phyloP scores from a whole-genome alignment of 2,113 vertebrate genomes.

The Phrynosoma platyrhinos region DNA sequence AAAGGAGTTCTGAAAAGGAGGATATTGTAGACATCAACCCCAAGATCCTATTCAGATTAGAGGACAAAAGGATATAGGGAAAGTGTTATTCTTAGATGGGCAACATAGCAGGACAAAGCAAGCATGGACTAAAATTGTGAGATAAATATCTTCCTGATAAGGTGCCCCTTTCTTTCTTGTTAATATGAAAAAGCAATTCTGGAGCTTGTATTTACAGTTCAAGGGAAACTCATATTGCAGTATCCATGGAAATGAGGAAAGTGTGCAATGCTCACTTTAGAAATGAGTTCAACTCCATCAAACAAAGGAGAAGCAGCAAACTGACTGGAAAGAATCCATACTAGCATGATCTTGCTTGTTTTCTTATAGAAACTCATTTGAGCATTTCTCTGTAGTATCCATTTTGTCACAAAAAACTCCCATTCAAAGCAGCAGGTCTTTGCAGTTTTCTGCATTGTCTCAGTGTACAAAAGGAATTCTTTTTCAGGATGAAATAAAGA shows the following conservation, averaged over 20 bases:
- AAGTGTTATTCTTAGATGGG: background rate
- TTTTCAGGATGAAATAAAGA: background rate
- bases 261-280: background rate
- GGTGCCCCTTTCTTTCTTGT: slow-evolving; percentile 9
- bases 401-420: slow-evolving; percentile 20
- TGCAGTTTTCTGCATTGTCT: background rate
- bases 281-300: slow-evolving; percentile 5
- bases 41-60: background rate
- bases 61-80: background rate
- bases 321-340: slow-evolving; percentile 18
- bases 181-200: background rate
- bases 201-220: background rate
- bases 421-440: slow-evolving; percentile 21
- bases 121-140: background rate
- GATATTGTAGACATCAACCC: background rate
- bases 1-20: background rate
- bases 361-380: slow-evolving; percentile 25
- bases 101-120: background rate
- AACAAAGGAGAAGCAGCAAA: slow-evolving; percentile 16
- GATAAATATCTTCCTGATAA: background rate
- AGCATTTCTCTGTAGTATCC: slow-evolving; percentile 14
- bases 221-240: background rate
- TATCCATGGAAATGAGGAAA: slow-evolving; percentile 2
- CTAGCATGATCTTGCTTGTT: background rate
- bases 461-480: background rate